Conservation (phyloP, 2,888 invertebrate genomes). For the Calameuta pallipes region DNA sequence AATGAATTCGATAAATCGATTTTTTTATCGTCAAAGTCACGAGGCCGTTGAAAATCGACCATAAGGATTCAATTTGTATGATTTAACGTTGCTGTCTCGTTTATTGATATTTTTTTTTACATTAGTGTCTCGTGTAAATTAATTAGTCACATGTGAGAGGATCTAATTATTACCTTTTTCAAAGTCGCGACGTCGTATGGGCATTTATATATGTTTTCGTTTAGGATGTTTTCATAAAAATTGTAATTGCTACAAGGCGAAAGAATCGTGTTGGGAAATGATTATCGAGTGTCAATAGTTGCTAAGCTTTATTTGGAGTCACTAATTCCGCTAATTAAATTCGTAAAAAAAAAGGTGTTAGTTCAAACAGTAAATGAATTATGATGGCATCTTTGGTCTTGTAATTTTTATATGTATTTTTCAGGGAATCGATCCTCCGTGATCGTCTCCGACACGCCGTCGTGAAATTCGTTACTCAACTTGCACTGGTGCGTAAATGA, state of each 20-base stretch:
- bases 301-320: not conserved
- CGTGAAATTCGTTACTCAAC: slow-evolving; percentile 3
- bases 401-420: not conserved
- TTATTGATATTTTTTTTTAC: not conserved
- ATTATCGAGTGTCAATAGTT: not conserved
- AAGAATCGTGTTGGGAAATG: not conserved
- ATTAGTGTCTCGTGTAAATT: not conserved
- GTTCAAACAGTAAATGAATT: not conserved
- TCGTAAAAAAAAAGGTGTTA: not conserved
- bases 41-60: slow-evolving; percentile 21
- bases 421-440: not conserved
- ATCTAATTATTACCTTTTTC: not conserved
- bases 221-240: not conserved
- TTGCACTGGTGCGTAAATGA: slow-evolving; percentile 8
- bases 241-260: not conserved
- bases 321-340: not conserved
- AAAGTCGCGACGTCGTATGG: not conserved
- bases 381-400: not conserved
- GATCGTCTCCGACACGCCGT: not conserved
- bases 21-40: slow-evolving; percentile 24
- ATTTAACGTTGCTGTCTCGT: not conserved
- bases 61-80: not conserved
- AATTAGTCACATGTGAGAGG: not conserved
- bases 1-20: slow-evolving; percentile 48
- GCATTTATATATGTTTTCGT: not conserved